Evolutionary conservation across 2,113 vertebrate genomes (phyloP), one percentile per base, ranked within the genome.

Genomic region (Bungarus multicinctus): DNA sequence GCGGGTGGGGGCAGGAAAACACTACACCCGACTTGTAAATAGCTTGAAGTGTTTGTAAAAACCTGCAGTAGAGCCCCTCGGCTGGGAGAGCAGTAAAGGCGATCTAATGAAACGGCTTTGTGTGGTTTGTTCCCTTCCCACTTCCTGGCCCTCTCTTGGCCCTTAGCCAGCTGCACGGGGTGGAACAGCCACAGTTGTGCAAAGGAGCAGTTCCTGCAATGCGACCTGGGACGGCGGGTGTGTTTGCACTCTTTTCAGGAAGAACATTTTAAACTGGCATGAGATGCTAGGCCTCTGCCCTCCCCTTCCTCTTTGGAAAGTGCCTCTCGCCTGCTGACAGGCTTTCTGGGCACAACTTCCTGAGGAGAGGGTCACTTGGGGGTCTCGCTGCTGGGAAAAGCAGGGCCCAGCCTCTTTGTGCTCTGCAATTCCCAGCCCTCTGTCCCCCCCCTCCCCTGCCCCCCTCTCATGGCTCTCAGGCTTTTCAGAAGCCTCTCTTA

Each of bases 61-160:
- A 94, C 45, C 5, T 22, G 90, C 93, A 53, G 93, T 87, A 52
- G 11, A 81, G 91, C 92, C 94, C 81, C 92, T 91, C 89, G 85
- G 7, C 92, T 39, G 50, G 11, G 10, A 16, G 89, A 95, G 91
- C 95, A 97, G 96, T 96, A 97, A 97, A 97, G 88, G 89, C 94
- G 94, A 95, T 94, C 92, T 88, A 92, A 54, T 93, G 64, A 94
- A 96, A 92, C 54, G 92, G 74, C 95, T 94, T 93, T 1, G 96
- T 64, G 90, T 96, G 34, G 0, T 96, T 94, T 96, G 86, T 96
- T 95, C 57, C 30, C 87, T 2, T 1, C 47, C 87, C 85, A 47
- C 14, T 20, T 23, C 43, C 69, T 30, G 25, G 6, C 16, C 47
- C 39, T 12, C 14, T 1, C 30, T 57, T 8, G 87, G 20, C 9